These are phyloP conservation scores for Sphecodes monilicornis DNA, from an alignment of 2,888 invertebrate genomes.

Conservation along the genomic window DNA sequence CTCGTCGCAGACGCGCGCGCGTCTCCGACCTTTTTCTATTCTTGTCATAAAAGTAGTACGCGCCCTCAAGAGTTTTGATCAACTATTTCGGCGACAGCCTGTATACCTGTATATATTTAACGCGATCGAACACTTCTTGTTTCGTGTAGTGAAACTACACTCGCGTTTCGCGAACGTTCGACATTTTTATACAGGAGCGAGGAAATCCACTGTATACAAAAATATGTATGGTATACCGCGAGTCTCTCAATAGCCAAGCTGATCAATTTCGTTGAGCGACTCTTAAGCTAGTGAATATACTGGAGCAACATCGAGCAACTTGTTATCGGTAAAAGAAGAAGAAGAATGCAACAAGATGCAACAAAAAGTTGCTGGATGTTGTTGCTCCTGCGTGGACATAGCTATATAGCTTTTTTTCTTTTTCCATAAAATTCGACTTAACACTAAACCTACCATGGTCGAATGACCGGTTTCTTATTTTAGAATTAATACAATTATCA, in stretches of 20 bases:
- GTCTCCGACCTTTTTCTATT: background rate
- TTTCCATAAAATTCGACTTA: background rate
- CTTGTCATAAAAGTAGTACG: background rate
- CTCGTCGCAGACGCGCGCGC: background rate
- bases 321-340: background rate
- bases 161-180: background rate
- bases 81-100: background rate
- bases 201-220: slow-evolving; percentile 33
- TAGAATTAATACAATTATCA: too few relatives aligned
- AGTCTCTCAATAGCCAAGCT: slow-evolving; percentile 5
- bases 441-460: too few relatives aligned
- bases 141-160: background rate
- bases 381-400: background rate
- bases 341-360: background rate
- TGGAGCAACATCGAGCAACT: background rate
- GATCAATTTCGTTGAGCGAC: background rate
- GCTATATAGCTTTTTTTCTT: too few relatives aligned
- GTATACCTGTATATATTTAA: slow-evolving; percentile 45
- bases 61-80: background rate
- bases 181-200: slow-evolving; percentile 21
- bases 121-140: slow-evolving; percentile 10
- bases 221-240: slow-evolving; percentile 18
- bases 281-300: too few relatives aligned
- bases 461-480: too few relatives aligned
- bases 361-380: background rate